phyloP scores from a whole-genome alignment of 2,888 invertebrate species.

The Cerastis leucographa region DNA sequence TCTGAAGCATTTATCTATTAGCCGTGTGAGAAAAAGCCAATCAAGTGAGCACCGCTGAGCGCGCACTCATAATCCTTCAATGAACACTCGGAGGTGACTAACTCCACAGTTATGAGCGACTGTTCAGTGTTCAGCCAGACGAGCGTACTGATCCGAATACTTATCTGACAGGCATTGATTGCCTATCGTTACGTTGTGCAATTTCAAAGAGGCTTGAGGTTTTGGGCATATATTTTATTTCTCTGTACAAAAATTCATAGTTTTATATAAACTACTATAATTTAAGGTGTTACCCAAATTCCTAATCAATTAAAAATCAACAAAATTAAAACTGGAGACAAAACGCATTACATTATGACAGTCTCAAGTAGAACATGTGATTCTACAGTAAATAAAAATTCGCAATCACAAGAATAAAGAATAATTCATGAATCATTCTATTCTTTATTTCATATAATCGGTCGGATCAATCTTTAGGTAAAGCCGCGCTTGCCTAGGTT shows the following conservation, averaged over 20 bases:
- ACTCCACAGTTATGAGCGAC: slow-evolving; percentile 71
- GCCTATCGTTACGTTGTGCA: slow-evolving; percentile 39
- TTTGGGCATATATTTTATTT: not conserved
- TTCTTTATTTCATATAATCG: not conserved
- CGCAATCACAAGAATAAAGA: not conserved
- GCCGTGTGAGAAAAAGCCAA: slow-evolving; percentile 78
- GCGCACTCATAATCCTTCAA: slow-evolving; percentile 78
- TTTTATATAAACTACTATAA: slow-evolving; percentile 5
- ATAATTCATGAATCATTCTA: no score
- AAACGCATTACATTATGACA: not conserved
- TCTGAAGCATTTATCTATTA: slow-evolving; percentile 77
- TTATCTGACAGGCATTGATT: slow-evolving; percentile 60
- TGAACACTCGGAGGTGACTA: slow-evolving; percentile 76
- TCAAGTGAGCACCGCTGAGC: slow-evolving; percentile 58
- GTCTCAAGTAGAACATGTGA: not conserved
- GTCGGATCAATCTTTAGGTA: no score
- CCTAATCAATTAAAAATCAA: not conserved
- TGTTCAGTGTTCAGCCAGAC: slow-evolving; percentile 72
- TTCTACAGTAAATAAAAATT: not conserved
- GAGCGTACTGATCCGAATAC: slow-evolving; percentile 65
- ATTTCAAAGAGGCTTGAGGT: slow-evolving; percentile 19
- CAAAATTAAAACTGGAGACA: not conserved
- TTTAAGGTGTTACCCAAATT: no score
- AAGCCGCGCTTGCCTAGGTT: no score
- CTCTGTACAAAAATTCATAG: not conserved